These are phyloP conservation scores for Macrochelys suwanniensis DNA, from an alignment of 2,797 vertebrate genomes.

Conservation along the genomic window DNA sequence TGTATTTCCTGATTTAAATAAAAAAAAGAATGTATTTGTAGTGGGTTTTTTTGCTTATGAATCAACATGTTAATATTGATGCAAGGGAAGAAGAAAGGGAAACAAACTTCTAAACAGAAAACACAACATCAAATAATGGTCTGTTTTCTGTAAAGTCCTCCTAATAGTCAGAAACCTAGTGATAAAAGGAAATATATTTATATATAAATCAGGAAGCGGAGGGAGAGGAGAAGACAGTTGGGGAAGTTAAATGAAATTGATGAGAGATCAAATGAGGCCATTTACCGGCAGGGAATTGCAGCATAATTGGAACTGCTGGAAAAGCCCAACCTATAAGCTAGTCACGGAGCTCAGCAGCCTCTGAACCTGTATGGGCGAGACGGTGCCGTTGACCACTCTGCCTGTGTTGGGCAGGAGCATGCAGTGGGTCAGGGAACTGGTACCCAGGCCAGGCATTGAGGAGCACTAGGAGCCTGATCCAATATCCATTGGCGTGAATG, in stretches of 20 bases:
- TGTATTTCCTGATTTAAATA: constrained; percentile 54
- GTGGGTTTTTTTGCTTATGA: constrained; percentile 52
- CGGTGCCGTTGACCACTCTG: neutral
- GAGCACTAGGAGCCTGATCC: neutral
- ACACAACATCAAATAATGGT: neutral
- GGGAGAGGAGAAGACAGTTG: neutral
- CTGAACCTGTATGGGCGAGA: neutral
- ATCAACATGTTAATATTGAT: constrained; percentile 53
- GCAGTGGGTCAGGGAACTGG: neutral
- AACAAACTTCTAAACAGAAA: constrained; percentile 54
- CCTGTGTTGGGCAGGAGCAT: accelerated
- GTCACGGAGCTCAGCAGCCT: neutral
- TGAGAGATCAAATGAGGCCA: neutral
- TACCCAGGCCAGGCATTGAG: neutral
- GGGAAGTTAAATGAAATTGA: constrained; percentile 16
- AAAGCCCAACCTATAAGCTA: neutral
- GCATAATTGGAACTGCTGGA: neutral
- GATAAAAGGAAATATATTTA: neutral
- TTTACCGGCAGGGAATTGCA: accelerated
- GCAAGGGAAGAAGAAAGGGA: constrained; percentile 38
- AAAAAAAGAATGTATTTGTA: constrained; percentile 31
- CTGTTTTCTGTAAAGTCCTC: constrained; percentile 17
- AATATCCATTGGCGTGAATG: neutral
- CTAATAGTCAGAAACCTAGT: neutral
- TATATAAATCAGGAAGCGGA: neutral